Base-by-base conservation (phyloP, 2,888 invertebrate species). In the Adelphocoris suturalis region DNA sequence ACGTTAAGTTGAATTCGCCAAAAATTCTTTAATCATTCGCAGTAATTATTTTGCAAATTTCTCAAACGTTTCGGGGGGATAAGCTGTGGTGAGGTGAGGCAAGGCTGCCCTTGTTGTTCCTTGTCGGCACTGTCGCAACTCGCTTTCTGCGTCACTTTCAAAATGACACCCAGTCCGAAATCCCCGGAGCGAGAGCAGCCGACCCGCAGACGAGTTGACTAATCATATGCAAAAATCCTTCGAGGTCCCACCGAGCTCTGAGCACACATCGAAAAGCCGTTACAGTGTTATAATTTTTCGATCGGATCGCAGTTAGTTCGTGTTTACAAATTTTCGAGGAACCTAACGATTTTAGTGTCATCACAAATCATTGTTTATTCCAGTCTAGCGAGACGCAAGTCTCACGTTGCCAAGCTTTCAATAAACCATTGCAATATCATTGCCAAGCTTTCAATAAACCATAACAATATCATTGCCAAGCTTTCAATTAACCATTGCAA, bases 51-150 rank as follows among this genome's bases (percentile, higher is more conserved):
- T 78, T 46, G 1, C 16, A n/a, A 46, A 78, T 13, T 19, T 28
- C 27, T 19, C n/a, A 78, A 68, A 23, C 68, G 68, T 3, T 23
- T 52, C 37, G 2, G 23, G 23, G 9, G 68, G 9, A 23, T 19
- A 28, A 28, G 37, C 12, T 0, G 78, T n/a, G 78, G 28, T 9
- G 9, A 46, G 1, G 46, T 78, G 78, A 78, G 46, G 78, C 78
- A 37, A 78, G 46, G 0, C 47, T 23, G 23, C 68, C 68, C 68
- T 68, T 68, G 68, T 68, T 68, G 23, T 68, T 19, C 68, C 68
- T 23, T 23, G 68, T 68, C 68, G 68, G 23, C 68, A 68, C 78
- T 78, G 78, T 78, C 78, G 78, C 78, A 78, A 78, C 78, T 16
- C 7, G 4, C 78, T 19, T 7, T 68, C 68, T 68, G 68, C 68